Percentiles rank a stretch among this genome's conserved stretches.
phyloP scores from a whole-genome alignment of 2,888 invertebrate species.

The Congeria kusceri region DNA sequence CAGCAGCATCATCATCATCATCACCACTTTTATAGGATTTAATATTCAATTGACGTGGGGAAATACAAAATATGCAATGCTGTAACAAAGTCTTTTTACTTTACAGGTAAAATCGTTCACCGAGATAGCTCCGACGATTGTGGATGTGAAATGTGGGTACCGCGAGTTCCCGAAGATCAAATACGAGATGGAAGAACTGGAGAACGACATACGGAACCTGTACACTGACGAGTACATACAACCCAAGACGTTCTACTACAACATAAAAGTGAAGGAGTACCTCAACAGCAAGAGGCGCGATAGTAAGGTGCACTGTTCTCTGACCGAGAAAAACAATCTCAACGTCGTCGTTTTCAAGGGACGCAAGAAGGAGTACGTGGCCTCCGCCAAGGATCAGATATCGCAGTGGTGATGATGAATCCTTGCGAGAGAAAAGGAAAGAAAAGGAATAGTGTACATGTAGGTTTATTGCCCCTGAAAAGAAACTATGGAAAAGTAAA shows the following conservation, averaged over 20 bases:
- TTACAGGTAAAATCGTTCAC: slow-evolving; percentile 24
- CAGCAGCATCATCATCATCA: too few species aligned
- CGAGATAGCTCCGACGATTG: slow-evolving; percentile 20
- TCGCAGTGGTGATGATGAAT: slow-evolving; percentile 25
- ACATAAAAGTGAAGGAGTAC: slow-evolving; percentile 40
- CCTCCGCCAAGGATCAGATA: slow-evolving; percentile 32
- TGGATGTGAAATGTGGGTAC: slow-evolving; percentile 42
- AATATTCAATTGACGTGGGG: too few species aligned
- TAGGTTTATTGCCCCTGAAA: too few species aligned
- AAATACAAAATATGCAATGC: too few species aligned
- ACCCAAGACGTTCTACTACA: slow-evolving; percentile 43
- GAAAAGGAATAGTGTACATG: too few species aligned
- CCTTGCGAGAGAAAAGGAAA: too few species aligned
- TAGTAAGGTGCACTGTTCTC: slow-evolving; percentile 28
- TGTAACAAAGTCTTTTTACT: too few species aligned
- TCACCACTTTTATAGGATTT: too few species aligned
- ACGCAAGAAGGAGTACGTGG: slow-evolving; percentile 26
- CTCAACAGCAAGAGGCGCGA: slow-evolving; percentile 26
- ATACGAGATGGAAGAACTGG: slow-evolving; percentile 47
- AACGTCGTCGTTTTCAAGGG: slow-evolving; percentile 39
- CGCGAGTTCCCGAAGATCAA: slow-evolving; percentile 34
- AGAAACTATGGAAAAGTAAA: too few species aligned
- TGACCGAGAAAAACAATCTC: slow-evolving; percentile 27
- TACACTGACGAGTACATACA: slow-evolving; percentile 43
- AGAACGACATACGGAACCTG: slow-evolving; percentile 29